A percentile compares a stretch with the other conserved stretches of the same genome.
phyloP scores from a whole-genome alignment of 2,113 vertebrate genomes.

The Taurulus bubalis region DNA sequence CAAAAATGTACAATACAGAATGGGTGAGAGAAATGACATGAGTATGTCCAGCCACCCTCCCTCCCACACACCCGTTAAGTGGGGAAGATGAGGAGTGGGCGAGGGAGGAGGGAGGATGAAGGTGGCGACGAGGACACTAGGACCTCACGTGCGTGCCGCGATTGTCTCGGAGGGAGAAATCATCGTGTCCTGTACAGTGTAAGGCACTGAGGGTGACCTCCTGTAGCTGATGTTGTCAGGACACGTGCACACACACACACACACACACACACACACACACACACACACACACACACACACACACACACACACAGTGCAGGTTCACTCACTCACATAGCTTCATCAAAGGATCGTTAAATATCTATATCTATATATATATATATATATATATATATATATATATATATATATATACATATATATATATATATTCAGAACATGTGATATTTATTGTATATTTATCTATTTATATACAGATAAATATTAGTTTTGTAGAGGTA shows the following conservation, averaged over 20 bases:
- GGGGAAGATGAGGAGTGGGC: not conserved
- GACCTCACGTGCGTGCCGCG: slow-evolving; percentile 21
- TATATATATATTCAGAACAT: not conserved
- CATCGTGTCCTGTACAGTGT: slow-evolving; percentile 66
- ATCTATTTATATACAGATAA: not conserved
- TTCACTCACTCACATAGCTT: not conserved
- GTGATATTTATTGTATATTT: not conserved
- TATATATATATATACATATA: no score
- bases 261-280: slow-evolving; percentile 11
- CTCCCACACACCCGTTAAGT: not conserved
- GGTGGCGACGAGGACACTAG: slow-evolving; percentile 27
- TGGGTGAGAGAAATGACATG: slow-evolving; percentile 38
- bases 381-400: no score
- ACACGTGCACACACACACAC: slow-evolving; percentile 38
- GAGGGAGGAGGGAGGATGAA: slow-evolving; percentile 19
- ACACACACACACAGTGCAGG: slow-evolving; percentile 4
- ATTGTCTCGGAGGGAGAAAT: slow-evolving; percentile 46
- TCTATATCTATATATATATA: no score
- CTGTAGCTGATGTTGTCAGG: slow-evolving; percentile 68
- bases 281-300: slow-evolving; percentile 11
- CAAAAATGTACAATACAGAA: slow-evolving; percentile 59
- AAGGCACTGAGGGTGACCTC: slow-evolving; percentile 82
- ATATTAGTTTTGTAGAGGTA: not conserved
- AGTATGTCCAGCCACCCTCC: not conserved
- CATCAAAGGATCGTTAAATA: no score